Evolutionary conservation across 1,140 invertebrate species (phyloP).

Genomic region (Diuraphis noxia): DNA sequence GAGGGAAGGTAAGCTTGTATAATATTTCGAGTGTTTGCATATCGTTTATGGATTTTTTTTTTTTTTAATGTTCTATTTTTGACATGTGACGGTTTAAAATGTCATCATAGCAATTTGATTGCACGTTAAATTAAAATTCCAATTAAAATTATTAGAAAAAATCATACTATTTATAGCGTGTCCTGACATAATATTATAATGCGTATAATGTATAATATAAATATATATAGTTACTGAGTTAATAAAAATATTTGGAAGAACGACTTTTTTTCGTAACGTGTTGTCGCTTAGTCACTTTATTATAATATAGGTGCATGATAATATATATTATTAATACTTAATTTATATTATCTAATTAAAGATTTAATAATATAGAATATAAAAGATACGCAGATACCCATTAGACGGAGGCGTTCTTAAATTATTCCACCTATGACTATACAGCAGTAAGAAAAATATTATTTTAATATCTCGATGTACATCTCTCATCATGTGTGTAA

Average conservation of each 20-base stretch:
- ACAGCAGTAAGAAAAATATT: neutral
- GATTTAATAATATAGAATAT: neutral
- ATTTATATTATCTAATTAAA: neutral
- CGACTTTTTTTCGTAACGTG: neutral
- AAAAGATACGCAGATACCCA: neutral
- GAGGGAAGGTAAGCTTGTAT: constrained; percentile 44
- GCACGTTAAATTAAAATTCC: neutral
- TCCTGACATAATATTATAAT: neutral
- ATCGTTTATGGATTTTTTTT: neutral
- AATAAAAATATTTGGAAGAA: neutral
- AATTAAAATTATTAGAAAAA: neutral
- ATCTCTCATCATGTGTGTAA: neutral
- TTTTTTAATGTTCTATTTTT: neutral
- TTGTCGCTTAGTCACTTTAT: too few species aligned
- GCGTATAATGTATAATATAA: neutral
- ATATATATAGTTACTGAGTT: neutral
- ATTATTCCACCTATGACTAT: neutral
- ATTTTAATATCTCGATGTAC: neutral
- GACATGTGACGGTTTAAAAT: neutral
- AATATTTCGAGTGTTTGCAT: neutral
- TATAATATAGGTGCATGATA: too few species aligned
- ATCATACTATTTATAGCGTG: neutral
- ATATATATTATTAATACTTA: neutral
- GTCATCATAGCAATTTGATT: neutral
- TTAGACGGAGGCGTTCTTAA: neutral